Conservation (phyloP, 2,797 vertebrate species). For the Karalla daura region DNA sequence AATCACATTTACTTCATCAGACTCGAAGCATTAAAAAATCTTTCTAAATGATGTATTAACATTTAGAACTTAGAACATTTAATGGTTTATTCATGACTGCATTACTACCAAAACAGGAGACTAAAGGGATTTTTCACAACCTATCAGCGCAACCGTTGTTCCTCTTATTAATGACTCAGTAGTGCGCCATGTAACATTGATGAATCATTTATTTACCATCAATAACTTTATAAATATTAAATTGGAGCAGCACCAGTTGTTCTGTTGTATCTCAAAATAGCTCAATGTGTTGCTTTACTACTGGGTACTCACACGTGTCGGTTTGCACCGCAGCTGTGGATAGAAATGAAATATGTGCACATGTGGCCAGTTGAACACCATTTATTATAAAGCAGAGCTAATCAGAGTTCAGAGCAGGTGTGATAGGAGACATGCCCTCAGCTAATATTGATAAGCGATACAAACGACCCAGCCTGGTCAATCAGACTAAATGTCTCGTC, state of each 20-base stretch:
- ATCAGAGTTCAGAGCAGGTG: slow-evolving; percentile 33
- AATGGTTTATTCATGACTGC: background rate
- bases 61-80: background rate
- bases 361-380: slow-evolving; percentile 17
- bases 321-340: background rate
- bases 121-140: background rate
- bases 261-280: slow-evolving; percentile 5
- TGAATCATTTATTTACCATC: background rate
- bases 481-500: slow-evolving; percentile 49
- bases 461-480: slow-evolving; percentile 36
- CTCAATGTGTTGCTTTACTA: background rate
- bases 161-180: background rate
- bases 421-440: slow-evolving; percentile 14
- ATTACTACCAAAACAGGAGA: background rate
- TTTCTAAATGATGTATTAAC: background rate
- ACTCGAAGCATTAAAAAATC: background rate
- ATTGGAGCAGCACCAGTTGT: background rate
- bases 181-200: background rate
- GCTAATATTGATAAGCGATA: slow-evolving; percentile 42
- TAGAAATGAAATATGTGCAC: slow-evolving; percentile 20
- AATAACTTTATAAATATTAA: background rate
- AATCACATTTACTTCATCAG: background rate
- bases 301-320: background rate
- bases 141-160: background rate
- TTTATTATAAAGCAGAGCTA: slow-evolving; percentile 28